Evolutionary conservation across 2,888 invertebrate genomes (phyloP).

Genomic region (Heliconius aoede): DNA sequence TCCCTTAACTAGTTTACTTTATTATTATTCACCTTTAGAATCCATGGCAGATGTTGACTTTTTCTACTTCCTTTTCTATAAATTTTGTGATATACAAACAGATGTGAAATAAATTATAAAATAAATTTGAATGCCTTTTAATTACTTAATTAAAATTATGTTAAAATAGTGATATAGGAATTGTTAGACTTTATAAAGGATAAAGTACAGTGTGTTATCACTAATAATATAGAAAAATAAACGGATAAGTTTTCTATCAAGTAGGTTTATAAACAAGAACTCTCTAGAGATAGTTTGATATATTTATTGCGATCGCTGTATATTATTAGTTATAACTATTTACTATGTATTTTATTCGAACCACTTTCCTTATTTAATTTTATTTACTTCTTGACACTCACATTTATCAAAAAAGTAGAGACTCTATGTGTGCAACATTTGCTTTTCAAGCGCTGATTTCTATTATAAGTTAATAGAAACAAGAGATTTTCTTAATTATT

Average conservation of each 20-base stretch:
- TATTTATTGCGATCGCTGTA: constrained; percentile 32
- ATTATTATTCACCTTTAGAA: constrained; percentile 58
- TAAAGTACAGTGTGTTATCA: not conserved
- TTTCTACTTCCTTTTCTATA: constrained; percentile 64
- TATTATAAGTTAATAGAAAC: no score
- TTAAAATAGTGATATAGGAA: no score
- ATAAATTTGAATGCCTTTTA: not conserved
- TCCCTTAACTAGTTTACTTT: constrained; percentile 64
- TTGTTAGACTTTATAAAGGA: not conserved
- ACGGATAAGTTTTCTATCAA: constrained; percentile 31
- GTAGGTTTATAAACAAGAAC: constrained; percentile 26
- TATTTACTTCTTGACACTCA: not conserved
- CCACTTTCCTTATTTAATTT: constrained; percentile 33
- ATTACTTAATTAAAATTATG: no score
- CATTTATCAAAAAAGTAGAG: not conserved
- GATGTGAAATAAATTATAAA: not conserved
- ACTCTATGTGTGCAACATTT: not conserved
- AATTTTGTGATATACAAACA: not conserved
- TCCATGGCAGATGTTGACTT: constrained; percentile 67
- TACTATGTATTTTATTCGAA: constrained; percentile 18
- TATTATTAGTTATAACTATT: constrained; percentile 26
- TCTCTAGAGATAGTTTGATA: constrained; percentile 27
- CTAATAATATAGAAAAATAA: constrained; percentile 12
- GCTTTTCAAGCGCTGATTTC: no score
- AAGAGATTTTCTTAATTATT: no score